A percentile compares a stretch with the other conserved stretches of the same genome.
Evolutionary conservation across 2,113 vertebrate species (phyloP).

Genomic region (Cacatua alba): DNA sequence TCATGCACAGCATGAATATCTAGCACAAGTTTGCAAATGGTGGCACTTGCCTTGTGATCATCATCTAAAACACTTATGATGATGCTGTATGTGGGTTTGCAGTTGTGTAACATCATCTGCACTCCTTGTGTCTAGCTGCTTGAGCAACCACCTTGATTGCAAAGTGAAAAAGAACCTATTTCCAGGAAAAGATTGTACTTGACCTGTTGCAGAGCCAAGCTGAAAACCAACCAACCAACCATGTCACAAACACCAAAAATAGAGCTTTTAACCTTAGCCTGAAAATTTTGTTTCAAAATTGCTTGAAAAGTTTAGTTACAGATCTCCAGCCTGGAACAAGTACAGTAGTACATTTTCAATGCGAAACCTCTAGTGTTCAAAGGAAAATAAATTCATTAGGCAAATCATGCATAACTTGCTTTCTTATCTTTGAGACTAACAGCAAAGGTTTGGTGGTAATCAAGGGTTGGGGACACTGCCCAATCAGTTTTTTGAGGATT

Average conservation of each 20-base stretch:
- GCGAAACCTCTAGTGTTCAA: conserved; percentile 49
- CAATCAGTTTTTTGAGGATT: conserved; percentile 9
- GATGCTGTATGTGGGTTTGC: neutral
- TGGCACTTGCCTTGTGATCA: neutral
- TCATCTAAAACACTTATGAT: neutral
- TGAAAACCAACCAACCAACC: neutral
- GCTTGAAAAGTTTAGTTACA: conserved; percentile 40
- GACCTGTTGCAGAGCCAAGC: neutral
- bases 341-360: conserved; percentile 24
- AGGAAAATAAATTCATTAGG: conserved; percentile 49
- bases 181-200: neutral
- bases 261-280: neutral
- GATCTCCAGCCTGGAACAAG: conserved; percentile 46
- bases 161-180: neutral
- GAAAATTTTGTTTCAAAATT: neutral
- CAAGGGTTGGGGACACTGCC: neutral
- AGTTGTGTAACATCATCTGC: neutral
- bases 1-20: neutral
- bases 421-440: conserved; percentile 39
- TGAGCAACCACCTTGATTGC: neutral
- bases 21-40: neutral
- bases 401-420: conserved; percentile 29
- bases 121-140: neutral
- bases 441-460: conserved; percentile 33
- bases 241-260: neutral